Conservation (phyloP, 23 tunicate species). For the Halocynthia roretzi region DNA sequence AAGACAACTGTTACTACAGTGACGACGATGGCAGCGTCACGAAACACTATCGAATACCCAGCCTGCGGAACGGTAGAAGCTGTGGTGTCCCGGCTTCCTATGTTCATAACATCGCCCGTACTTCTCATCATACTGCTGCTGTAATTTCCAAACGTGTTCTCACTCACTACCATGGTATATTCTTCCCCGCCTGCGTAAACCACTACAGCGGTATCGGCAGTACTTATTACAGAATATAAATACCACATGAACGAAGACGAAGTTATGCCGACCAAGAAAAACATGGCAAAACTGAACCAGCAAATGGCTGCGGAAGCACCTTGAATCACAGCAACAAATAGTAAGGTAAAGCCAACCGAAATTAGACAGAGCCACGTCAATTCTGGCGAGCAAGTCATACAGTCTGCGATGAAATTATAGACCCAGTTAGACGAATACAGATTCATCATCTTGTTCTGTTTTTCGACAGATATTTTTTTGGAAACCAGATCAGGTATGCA, state of each 20-base stretch:
- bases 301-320: conserved; percentile 49
- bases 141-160: neutral
- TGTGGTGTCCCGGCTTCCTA: neutral
- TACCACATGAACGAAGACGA: conserved; percentile 71
- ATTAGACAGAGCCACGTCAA: conserved; percentile 72
- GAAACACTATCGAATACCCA: conserved; percentile 48
- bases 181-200: conserved; percentile 16
- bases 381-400: conserved; percentile 58
- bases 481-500: conserved; percentile 42
- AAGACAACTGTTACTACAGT: conserved; percentile 34
- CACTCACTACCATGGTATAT: neutral
- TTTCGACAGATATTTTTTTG: conserved; percentile 24
- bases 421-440: conserved; percentile 60
- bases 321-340: conserved; percentile 41
- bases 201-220: conserved; percentile 23
- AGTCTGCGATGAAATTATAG: conserved; percentile 61
- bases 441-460: conserved; percentile 53
- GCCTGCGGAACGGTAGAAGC: conserved; percentile 30
- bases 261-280: conserved; percentile 42
- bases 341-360: conserved; percentile 42
- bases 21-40: conserved; percentile 42
- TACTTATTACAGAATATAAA: conserved; percentile 37
- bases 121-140: conserved; percentile 7
- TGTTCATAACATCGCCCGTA: neutral
- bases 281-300: conserved; percentile 69